Base-by-base conservation (phyloP, 2,888 invertebrate species). In the Hirtodrosophila histrioides region DNA sequence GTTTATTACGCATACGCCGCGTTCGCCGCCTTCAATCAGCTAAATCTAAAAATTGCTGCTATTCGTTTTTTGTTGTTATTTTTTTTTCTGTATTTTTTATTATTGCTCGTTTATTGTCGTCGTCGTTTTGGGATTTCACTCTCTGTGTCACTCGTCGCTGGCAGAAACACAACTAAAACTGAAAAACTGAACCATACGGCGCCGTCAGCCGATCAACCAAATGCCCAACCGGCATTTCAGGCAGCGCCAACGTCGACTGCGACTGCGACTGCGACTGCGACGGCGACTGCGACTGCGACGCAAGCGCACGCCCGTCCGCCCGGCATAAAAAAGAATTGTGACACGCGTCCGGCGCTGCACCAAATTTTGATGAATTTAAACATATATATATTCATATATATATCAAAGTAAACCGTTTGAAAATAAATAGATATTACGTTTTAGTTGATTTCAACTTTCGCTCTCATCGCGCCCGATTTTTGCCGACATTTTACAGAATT, bases 141-240 rank as follows among this genome's bases (percentile, higher is more conserved):
- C 55, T 65, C 51, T 75, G 86, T 82, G 82, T 85, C 88, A 87
- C 82, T 87, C 86, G 82, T 73, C 83, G 82, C 83, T 66, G 75
- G 65, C 86, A 75, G 80, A 87, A 85, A 78, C 84, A 69, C 86
- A 86, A 88, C 73, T 86, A 73, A 80, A 88, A 87, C 80, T 69
- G 74, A 77, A 77, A 72, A 74, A 62, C 68, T 67, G 67, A 85
- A 68, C 64, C 80, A 64, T 54, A 55, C 64, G 73, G 64, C 72
- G 72, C 51, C 77, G 62, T 60, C 82, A 75, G 66, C 64, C 75
- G 67, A 75, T 83, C 69, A 44, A 41, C 48, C 81, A 57, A 63
- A 46, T 57, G 66, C 62, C 75, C 76, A 76, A 68, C 81, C 81
- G 88, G 88, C 86, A 78, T 74, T 76, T 66, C 44, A 24, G 9